A percentile compares a stretch with the other conserved stretches of the same genome.
Evolutionary conservation across 2,113 vertebrate genomes (phyloP).

Genomic region (Cyanoramphus novaezelandiae): DNA sequence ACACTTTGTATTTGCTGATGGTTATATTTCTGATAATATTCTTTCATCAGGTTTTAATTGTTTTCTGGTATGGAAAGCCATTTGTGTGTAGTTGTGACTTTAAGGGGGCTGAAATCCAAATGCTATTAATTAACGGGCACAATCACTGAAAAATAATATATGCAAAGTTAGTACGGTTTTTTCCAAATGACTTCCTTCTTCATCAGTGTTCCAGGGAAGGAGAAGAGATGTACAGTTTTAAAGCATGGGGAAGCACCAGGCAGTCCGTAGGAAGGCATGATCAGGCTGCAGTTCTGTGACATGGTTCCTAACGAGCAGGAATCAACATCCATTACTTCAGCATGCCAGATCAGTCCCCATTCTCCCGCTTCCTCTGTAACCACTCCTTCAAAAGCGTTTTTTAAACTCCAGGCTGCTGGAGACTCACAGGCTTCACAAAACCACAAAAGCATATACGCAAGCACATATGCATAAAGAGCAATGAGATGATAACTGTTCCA

Average conservation of each 20-base stretch:
- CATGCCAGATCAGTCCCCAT: neutral
- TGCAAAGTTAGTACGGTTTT: neutral
- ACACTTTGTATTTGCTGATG: neutral
- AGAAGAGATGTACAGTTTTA: neutral
- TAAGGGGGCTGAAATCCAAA: neutral
- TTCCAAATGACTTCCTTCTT: neutral
- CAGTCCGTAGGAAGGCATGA: neutral
- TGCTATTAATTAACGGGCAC: neutral
- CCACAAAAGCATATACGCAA: neutral
- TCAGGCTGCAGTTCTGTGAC: neutral
- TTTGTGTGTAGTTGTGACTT: neutral
- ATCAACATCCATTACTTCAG: neutral
- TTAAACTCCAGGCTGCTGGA: constrained; percentile 27
- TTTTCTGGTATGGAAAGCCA: neutral
- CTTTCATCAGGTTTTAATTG: neutral
- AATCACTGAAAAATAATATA: neutral
- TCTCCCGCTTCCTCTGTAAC: neutral
- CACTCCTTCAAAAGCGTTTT: constrained; percentile 2
- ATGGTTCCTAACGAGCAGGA: constrained; percentile 1
- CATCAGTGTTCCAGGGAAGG: neutral
- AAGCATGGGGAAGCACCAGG: neutral
- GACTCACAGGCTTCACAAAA: neutral
- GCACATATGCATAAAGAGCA: neutral
- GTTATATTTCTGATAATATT: neutral
- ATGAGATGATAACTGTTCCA: neutral